phyloP scores from a whole-genome alignment of 2,888 invertebrate genomes.

The Vanessa cardui region DNA sequence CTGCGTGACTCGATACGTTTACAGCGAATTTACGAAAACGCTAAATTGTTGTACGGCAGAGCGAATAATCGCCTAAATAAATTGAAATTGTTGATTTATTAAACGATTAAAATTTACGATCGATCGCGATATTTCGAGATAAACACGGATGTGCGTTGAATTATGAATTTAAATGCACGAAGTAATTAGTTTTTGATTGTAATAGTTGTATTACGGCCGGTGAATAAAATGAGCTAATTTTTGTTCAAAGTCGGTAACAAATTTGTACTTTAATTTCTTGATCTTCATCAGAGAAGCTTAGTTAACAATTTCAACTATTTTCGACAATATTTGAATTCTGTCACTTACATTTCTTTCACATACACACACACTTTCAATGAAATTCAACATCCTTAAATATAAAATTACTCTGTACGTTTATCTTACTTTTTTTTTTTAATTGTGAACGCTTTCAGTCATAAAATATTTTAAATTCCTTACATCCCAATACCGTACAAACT shows the following conservation, averaged over 20 bases:
- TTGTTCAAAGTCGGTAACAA: not conserved
- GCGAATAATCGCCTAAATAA: slow-evolving; percentile 54
- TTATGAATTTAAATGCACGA: not conserved
- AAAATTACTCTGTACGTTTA: too few species aligned
- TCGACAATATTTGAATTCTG: too few species aligned
- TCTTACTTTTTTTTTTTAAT: not conserved
- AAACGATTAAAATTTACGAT: slow-evolving; percentile 56
- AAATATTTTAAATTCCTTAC: not conserved
- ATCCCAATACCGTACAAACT: slow-evolving; percentile 12
- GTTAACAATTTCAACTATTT: too few species aligned
- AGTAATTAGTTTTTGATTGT: not conserved
- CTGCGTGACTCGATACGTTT: slow-evolving; percentile 38
- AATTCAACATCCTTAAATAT: too few species aligned
- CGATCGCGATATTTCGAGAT: slow-evolving; percentile 18
- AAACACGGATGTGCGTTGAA: not conserved
- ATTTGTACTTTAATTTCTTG: too few species aligned
- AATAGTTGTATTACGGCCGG: too few species aligned
- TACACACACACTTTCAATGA: too few species aligned
- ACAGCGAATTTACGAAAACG: slow-evolving; percentile 40
- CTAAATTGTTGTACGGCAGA: slow-evolving; percentile 34
- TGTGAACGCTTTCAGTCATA: not conserved
- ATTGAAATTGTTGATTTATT: slow-evolving; percentile 54
- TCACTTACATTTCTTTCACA: too few species aligned
- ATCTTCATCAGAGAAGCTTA: too few species aligned
- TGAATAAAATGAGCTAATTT: too few species aligned